phyloP scores from a whole-genome alignment of 1,140 invertebrate genomes.

The Drepana arcuata region DNA sequence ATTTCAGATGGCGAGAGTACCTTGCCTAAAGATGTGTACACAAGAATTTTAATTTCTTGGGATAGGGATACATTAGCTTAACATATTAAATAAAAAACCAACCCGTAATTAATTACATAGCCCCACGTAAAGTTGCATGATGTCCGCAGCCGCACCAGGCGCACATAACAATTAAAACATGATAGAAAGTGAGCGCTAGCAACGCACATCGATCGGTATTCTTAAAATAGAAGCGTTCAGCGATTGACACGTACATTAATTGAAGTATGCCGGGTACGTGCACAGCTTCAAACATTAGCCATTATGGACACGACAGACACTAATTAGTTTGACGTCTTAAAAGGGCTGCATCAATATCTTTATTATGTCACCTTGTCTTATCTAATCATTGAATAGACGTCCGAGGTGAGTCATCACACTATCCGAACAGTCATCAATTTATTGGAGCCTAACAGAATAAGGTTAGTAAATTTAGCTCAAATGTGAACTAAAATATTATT shows the following conservation, averaged over 20 bases:
- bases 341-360: neutral
- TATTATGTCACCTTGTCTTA: neutral
- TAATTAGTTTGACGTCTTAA: neutral
- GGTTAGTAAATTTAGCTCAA: too few relatives aligned
- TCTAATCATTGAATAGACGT: too few relatives aligned
- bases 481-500: too few relatives aligned
- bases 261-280: conserved; percentile 13
- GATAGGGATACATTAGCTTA: conserved; percentile 15
- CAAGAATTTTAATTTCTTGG: too few relatives aligned
- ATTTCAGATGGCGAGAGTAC: too few relatives aligned
- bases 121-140: conserved; percentile 70
- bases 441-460: too few relatives aligned
- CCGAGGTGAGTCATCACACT: too few relatives aligned
- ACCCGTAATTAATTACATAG: too few relatives aligned
- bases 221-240: conserved; percentile 45
- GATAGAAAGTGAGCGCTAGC: conserved; percentile 59
- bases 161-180: conserved; percentile 66
- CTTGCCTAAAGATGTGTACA: too few relatives aligned
- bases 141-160: conserved; percentile 21
- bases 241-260: conserved; percentile 46
- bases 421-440: too few relatives aligned
- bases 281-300: neutral
- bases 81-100: conserved; percentile 19
- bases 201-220: conserved; percentile 21
- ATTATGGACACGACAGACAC: neutral